Base-by-base conservation (phyloP, 2,113 vertebrate genomes). In the Electrona antarctica region DNA sequence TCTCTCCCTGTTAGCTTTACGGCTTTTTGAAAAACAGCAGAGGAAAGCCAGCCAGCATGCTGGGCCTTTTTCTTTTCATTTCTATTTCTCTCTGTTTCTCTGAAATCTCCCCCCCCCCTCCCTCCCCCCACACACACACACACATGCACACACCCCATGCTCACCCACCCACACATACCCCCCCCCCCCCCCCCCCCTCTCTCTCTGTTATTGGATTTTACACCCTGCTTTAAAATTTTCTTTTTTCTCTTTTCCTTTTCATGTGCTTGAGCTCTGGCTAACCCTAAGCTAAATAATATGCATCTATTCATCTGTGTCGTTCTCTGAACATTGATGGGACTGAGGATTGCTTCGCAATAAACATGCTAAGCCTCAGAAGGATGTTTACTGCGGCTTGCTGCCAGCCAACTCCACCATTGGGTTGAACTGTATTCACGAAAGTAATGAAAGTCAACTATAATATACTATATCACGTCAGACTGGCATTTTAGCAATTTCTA, bases 1-100 rank as follows among this genome's bases (percentile, higher is more conserved):
- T 8, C 79, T 76, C 64, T 82, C 7, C 47, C 85, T 89, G 89
- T 85, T 88, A 89, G 82, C 87, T 86, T 91, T 88, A 90, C 90
- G 88, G 86, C 87, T 90, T 80, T 84, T 74, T 4, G 78, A 88
- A 89, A 88, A 88, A 76, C 70, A 79, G 72, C 45, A 84, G 60
- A 61, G 69, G 71, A 81, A 84, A 85, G 62, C 54, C 75, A 82
- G 77, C 69, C 62, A 71, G 66, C 41, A 49, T 77, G 46, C 65
- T 60, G 64, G 13, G 10, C 8, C 8, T 64, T 64, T 84, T 56
- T 69, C 49, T 74, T 78, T 80, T 77, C 54, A 68, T 77, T 79
- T 76, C 64, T 56, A 61, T 81, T 51, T 11, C 49, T 52, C 49
- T 52, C 11, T 33, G 46, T 73, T 51, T 14, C 71, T 65, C 47